phyloP scores from a whole-genome alignment of 2,113 vertebrate species.

The Scortum barcoo region DNA sequence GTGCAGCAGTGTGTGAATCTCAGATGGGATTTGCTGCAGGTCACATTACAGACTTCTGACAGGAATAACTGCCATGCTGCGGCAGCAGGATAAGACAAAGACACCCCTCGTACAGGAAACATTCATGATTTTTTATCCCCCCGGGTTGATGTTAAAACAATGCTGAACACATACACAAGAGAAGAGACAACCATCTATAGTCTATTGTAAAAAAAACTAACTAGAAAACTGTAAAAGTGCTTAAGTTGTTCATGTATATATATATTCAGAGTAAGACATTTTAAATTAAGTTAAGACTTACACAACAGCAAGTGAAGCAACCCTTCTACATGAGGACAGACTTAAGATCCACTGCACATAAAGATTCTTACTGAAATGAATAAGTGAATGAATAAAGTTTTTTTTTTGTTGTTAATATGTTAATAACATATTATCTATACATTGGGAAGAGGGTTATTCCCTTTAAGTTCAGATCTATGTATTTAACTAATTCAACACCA shows the following conservation, averaged over 20 bases:
- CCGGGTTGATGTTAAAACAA: slow-evolving; percentile 42
- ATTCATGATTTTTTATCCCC: slow-evolving; percentile 23
- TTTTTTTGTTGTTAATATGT: not conserved
- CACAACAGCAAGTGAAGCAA: slow-evolving; percentile 51
- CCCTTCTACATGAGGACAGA: slow-evolving; percentile 30
- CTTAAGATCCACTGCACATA: slow-evolving; percentile 10
- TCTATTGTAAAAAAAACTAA: slow-evolving; percentile 39
- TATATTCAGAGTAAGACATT: slow-evolving; percentile 78
- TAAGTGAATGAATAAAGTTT: not conserved
- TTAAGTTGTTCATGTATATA: slow-evolving; percentile 64
- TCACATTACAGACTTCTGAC: slow-evolving; percentile 50
- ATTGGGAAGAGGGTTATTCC: not conserved
- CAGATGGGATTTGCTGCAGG: slow-evolving; percentile 28
- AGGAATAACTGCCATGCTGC: slow-evolving; percentile 37
- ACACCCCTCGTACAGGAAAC: slow-evolving; percentile 43
- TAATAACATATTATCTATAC: not conserved
- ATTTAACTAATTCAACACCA: not conserved
- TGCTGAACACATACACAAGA: slow-evolving; percentile 37
- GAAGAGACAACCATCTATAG: slow-evolving; percentile 30
- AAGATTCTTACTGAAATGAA: not conserved
- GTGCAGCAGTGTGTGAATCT: slow-evolving; percentile 40
- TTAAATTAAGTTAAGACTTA: slow-evolving; percentile 79
- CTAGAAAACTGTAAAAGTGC: slow-evolving; percentile 76
- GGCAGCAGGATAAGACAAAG: slow-evolving; percentile 46
- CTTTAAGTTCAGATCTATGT: not conserved